Base-by-base conservation (phyloP, 2,888 invertebrate species). In the Andricus quercusramuli region DNA sequence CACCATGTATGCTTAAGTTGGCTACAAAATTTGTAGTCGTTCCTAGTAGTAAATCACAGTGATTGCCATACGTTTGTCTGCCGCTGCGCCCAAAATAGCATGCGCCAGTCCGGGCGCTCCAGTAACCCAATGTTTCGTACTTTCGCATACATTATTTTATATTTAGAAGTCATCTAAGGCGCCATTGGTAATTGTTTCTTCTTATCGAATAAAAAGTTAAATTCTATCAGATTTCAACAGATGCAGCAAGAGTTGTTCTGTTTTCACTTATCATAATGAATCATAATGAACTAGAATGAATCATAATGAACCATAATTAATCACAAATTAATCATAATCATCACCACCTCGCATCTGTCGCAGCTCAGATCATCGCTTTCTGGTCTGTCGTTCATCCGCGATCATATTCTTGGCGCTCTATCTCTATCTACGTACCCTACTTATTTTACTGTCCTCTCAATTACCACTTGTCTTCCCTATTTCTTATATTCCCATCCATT, bases 311-410 rank as follows among this genome's bases (percentile, higher is more conserved):
- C 9, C 22, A 59, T 59, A n/a, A 56, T 56, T n/a, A 56, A 11
- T n/a, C n/a, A 56, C 9, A 59, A 59, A 59, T 59, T 59, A 13
- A 22, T 66, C 68, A 68, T 77, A 32, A 64, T 64, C 77, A 70
- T 78, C 77, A 76, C 79, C 83, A 82, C 80, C 80, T 82, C 74
- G 79, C 81, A 79, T 83, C 78, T 83, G 79, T 82, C 81, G 83
- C 83, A 83, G 81, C 82, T 82, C 79, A 56, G 78, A 41, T 78
- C 79, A 84, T 80, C 78, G 82, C 81, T 81, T 81, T 78, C 80
- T 82, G 70, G 51, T 78, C 66, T 77, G 80, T 79, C 77, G 67
- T 81, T 81, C 65, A 47, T 64, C 32, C 62, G 70, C 59, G 62
- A 77, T 25, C 70, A 56, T 64, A 44, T 56, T 77, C 29, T 67